Evolutionary conservation across 1,140 invertebrate genomes (phyloP).

Genomic region (Brachionus asplanchnoidis): DNA sequence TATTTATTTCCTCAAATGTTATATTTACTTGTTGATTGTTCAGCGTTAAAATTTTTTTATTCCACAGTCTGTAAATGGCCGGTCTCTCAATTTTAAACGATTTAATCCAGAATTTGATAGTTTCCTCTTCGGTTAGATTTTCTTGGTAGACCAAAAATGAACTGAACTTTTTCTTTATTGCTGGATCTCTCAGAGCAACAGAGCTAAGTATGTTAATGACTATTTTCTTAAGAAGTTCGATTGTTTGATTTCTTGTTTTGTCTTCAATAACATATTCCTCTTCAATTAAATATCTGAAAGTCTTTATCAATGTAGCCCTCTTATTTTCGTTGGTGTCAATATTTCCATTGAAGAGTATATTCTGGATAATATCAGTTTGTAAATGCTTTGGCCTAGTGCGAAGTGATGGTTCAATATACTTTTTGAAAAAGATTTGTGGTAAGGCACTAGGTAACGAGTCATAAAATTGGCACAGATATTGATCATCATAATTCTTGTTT

Average conservation of each 20-base stretch:
- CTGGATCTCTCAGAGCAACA: background rate
- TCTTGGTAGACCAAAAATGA: conserved; percentile 16
- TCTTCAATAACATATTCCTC: background rate
- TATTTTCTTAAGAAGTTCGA: background rate
- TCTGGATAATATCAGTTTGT: background rate
- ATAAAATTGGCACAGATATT: background rate
- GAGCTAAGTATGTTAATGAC: conserved; percentile 19
- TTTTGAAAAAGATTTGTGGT: background rate
- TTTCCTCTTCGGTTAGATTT: background rate
- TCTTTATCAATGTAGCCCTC: background rate
- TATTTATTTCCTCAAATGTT: background rate
- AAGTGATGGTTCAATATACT: background rate
- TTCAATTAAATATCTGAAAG: background rate
- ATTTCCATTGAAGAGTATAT: background rate
- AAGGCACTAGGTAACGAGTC: background rate
- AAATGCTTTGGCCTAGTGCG: background rate
- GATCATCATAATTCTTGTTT: background rate
- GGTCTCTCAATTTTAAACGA: background rate
- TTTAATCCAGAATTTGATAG: background rate
- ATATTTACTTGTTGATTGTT: background rate
- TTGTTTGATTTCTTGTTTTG: background rate
- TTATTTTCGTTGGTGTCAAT: conserved; percentile 14
- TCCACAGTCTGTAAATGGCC: background rate
- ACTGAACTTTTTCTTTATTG: background rate
- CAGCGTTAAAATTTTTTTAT: background rate